These are phyloP conservation scores for Zygothrica quintamaculata DNA, from an alignment of 2,888 invertebrate species.

Conservation along the genomic window DNA sequence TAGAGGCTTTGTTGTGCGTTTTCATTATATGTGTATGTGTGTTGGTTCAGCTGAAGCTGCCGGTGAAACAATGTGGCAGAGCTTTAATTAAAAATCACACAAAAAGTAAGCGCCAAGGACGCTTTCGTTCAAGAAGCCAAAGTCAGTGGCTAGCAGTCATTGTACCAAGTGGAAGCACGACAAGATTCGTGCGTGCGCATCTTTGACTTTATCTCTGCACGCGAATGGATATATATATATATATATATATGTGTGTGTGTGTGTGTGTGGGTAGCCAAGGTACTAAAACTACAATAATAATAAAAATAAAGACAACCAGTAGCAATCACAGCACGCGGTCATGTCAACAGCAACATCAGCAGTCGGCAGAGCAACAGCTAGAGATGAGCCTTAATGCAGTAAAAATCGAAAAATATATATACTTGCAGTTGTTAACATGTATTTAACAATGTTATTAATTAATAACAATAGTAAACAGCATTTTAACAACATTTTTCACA, in stretches of 20 bases:
- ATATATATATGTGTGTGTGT: constrained; percentile 19
- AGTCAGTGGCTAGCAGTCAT: constrained; percentile 29
- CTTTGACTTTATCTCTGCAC: constrained; percentile 16
- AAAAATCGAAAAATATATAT: too few relatives aligned
- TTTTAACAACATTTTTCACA: too few relatives aligned
- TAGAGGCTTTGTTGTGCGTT: constrained; percentile 4
- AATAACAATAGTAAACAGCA: too few relatives aligned
- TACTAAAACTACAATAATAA: constrained; percentile 36
- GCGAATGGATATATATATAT: too few relatives aligned
- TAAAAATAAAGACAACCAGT: constrained; percentile 25
- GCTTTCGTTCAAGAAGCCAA: constrained; percentile 63
- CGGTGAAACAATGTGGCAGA: constrained; percentile 39
- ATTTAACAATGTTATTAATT: too few relatives aligned
- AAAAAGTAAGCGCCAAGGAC: constrained; percentile 69
- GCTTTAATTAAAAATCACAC: constrained; percentile 76
- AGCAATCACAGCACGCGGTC: constrained; percentile 38
- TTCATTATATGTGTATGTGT: too few relatives aligned
- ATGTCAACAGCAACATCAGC: constrained; percentile 5
- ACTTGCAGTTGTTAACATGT: too few relatives aligned
- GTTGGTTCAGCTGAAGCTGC: constrained; percentile 7
- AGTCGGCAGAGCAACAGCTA: constrained; percentile 16
- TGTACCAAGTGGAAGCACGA: constrained; percentile 41
- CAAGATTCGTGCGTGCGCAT: constrained; percentile 51
- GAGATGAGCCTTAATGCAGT: constrained; percentile 24
- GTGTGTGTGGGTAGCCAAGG: constrained; percentile 60